phyloP scores from a whole-genome alignment of 2,797 vertebrate species.

The Coluber constrictor region DNA sequence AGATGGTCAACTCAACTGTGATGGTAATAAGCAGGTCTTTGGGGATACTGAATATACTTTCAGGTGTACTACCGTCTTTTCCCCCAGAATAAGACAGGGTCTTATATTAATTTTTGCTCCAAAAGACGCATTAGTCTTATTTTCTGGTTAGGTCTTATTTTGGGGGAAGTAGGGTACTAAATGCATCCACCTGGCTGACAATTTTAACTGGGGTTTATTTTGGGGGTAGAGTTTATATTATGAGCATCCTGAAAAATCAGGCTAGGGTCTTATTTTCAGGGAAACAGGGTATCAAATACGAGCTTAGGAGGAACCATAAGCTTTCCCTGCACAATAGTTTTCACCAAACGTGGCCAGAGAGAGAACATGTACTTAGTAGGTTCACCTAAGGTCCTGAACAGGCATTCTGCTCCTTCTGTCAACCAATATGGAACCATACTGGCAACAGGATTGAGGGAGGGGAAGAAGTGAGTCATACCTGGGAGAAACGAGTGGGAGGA shows the following conservation, averaged over 20 bases:
- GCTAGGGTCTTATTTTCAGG: too few species aligned
- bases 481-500: not conserved
- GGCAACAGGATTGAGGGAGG: not conserved
- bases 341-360: not conserved
- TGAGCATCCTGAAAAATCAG: too few species aligned
- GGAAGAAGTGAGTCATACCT: not conserved
- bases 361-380: not conserved
- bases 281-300: not conserved
- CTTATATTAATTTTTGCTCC: too few species aligned
- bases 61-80: not conserved
- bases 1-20: not conserved
- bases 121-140: too few species aligned
- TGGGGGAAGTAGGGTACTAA: too few species aligned
- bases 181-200: too few species aligned
- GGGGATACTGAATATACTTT: not conserved
- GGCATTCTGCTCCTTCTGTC: not conserved
- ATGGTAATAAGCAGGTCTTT: not conserved
- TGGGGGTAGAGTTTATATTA: too few species aligned
- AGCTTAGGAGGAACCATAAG: not conserved
- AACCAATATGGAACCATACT: not conserved
- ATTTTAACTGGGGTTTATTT: too few species aligned
- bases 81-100: too few species aligned
- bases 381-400: not conserved
- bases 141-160: too few species aligned
- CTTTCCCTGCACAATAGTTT: not conserved